These are phyloP conservation scores for Chaenocephalus aceratus DNA, from an alignment of 2,113 vertebrate genomes.

Conservation along the genomic window DNA sequence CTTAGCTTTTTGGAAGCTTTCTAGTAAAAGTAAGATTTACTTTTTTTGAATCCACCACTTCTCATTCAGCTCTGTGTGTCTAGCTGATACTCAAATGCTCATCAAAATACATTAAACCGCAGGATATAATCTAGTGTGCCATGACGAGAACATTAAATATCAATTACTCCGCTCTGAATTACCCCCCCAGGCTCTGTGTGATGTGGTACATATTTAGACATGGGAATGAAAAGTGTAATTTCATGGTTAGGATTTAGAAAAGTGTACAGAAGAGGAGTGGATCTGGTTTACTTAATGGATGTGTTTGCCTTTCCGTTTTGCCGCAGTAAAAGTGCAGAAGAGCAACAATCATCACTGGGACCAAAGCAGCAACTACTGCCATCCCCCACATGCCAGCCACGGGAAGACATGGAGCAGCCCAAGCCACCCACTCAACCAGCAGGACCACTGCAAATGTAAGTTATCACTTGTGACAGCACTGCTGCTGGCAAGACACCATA, in stretches of 20 bases:
- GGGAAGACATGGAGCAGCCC: slow-evolving; percentile 90
- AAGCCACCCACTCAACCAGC: slow-evolving; percentile 85
- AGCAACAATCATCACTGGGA: slow-evolving; percentile 94
- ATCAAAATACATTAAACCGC: slow-evolving; percentile 60
- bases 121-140: slow-evolving; percentile 58
- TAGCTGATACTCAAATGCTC: slow-evolving; percentile 48
- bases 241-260: slow-evolving; percentile 43
- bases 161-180: slow-evolving; percentile 65
- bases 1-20: slow-evolving; percentile 71
- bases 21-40: slow-evolving; percentile 80
- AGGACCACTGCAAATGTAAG: slow-evolving; percentile 94
- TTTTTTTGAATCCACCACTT: neutral
- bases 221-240: slow-evolving; percentile 40
- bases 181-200: slow-evolving; percentile 45
- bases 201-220: slow-evolving; percentile 60
- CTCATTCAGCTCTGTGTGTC: slow-evolving; percentile 20
- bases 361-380: slow-evolving; percentile 90
- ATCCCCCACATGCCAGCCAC: slow-evolving; percentile 88
- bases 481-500: slow-evolving; percentile 60
- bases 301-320: slow-evolving; percentile 37
- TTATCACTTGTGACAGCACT: slow-evolving; percentile 56
- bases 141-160: slow-evolving; percentile 74
- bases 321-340: slow-evolving; percentile 94
- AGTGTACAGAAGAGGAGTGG: neutral
- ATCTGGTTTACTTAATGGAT: slow-evolving; percentile 18